A percentile compares a stretch with the other conserved stretches of the same genome.
These are phyloP conservation scores for Morpho helenor DNA, from an alignment of 2,888 invertebrate genomes.

Conservation along the genomic window DNA sequence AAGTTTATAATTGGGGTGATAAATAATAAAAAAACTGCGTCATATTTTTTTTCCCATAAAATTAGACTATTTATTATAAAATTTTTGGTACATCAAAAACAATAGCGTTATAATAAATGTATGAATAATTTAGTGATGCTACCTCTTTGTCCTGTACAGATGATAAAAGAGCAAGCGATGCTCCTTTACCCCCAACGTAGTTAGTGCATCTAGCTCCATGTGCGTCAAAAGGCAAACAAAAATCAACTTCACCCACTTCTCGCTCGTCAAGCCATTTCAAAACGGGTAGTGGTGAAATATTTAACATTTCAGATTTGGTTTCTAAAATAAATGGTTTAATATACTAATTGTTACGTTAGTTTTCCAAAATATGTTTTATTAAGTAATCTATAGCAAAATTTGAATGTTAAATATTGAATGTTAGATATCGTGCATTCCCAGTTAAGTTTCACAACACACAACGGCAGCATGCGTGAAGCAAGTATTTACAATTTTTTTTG, in stretches of 20 bases:
- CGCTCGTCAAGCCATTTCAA: slow-evolving; percentile 45
- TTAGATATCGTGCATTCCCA: too few relatives aligned
- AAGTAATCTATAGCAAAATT: too few relatives aligned
- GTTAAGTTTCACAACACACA: too few relatives aligned
- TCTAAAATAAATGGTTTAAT: slow-evolving; percentile 17
- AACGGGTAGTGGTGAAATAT: slow-evolving; percentile 35
- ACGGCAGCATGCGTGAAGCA: too few relatives aligned
- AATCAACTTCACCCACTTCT: slow-evolving; percentile 44
- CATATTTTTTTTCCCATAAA: too few relatives aligned
- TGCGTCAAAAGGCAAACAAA: slow-evolving; percentile 65
- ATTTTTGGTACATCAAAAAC: too few relatives aligned
- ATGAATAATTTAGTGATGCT: slow-evolving; percentile 15
- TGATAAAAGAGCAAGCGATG: slow-evolving; percentile 83
- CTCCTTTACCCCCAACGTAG: slow-evolving; percentile 88
- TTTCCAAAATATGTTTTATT: too few relatives aligned
- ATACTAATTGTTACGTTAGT: neutral
- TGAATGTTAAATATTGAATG: too few relatives aligned
- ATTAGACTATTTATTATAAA: too few relatives aligned
- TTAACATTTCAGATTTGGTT: slow-evolving; percentile 27
- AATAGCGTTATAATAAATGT: neutral
- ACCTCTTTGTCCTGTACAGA: slow-evolving; percentile 66
- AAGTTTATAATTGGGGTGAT: too few relatives aligned
- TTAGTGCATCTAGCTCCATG: slow-evolving; percentile 70
- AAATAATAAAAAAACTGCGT: too few relatives aligned
- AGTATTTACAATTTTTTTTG: too few relatives aligned